Conservation (phyloP, 1,140 invertebrate genomes). For the Pogonomyrmex californicus region DNA sequence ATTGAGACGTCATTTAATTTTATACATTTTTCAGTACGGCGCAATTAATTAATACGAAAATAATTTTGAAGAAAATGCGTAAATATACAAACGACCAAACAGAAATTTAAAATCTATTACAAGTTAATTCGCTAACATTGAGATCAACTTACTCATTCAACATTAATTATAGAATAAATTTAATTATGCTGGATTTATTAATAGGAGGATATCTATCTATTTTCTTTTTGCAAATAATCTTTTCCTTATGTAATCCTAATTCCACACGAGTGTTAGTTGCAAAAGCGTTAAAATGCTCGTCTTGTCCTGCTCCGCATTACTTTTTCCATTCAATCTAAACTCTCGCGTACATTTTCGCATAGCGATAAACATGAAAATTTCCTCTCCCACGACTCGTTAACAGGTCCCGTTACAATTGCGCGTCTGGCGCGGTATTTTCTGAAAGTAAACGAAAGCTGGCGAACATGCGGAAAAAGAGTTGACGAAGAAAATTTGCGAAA, state of each 20-base stretch:
- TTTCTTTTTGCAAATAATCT: constrained; percentile 28
- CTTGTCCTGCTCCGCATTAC: neutral
- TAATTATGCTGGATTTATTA: constrained; percentile 47
- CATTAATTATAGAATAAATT: neutral
- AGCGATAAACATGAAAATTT: constrained; percentile 56
- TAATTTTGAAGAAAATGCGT: neutral
- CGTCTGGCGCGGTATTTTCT: constrained; percentile 36
- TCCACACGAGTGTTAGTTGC: neutral
- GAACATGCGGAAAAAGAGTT: constrained; percentile 30
- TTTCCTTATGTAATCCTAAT: constrained; percentile 33
- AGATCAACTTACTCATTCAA: neutral
- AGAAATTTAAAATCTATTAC: neutral
- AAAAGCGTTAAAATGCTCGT: constrained; percentile 34
- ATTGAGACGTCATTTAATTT: neutral
- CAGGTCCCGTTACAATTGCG: constrained; percentile 58
- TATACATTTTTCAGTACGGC: neutral
- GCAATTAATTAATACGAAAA: constrained; percentile 4
- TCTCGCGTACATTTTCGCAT: constrained; percentile 36
- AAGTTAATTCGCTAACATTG: neutral
- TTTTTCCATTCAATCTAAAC: constrained; percentile 59
- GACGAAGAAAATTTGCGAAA: constrained; percentile 20
- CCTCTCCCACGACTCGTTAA: constrained; percentile 42
- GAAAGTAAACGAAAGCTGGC: constrained; percentile 19
- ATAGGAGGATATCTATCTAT: neutral
- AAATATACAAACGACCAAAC: neutral